Evolutionary conservation across 2,113 vertebrate genomes (phyloP).

Genomic region (Smithornis capensis): DNA sequence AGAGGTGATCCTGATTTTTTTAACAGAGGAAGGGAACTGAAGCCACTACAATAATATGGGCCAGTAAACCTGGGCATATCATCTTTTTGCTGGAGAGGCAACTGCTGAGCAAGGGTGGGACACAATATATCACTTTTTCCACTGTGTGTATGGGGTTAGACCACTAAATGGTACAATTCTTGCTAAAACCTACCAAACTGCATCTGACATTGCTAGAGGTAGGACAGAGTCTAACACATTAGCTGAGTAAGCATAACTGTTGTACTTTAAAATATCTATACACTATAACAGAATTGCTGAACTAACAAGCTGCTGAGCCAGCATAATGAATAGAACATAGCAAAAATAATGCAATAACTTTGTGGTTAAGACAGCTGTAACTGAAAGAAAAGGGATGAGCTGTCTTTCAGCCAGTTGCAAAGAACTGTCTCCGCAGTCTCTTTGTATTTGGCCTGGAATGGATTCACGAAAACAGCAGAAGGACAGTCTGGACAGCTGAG

Average conservation of each 20-base stretch:
- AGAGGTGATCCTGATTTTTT: background rate
- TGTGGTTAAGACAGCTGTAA: background rate
- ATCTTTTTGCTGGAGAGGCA: background rate
- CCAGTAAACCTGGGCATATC: background rate
- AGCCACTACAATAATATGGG: background rate
- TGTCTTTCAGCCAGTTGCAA: background rate
- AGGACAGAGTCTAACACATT: background rate
- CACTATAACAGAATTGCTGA: constrained; percentile 11
- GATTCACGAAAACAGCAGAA: background rate
- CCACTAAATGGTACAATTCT: background rate
- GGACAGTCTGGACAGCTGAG: background rate
- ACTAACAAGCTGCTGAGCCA: constrained; percentile 47
- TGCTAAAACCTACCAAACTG: constrained; percentile 21
- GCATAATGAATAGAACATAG: constrained; percentile 22
- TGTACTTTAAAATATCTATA: constrained; percentile 31
- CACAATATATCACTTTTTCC: background rate
- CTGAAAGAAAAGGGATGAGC: background rate
- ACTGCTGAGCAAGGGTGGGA: background rate
- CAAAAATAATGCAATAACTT: constrained; percentile 19
- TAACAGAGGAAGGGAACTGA: background rate
- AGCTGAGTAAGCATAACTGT: background rate
- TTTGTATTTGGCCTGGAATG: background rate
- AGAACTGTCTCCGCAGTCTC: background rate
- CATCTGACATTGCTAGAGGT: background rate
- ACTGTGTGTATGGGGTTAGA: background rate